A percentile compares a stretch with the other conserved stretches of the same genome.
Conservation (phyloP, 2,113 vertebrate genomes). For the Theristicus caerulescens region DNA sequence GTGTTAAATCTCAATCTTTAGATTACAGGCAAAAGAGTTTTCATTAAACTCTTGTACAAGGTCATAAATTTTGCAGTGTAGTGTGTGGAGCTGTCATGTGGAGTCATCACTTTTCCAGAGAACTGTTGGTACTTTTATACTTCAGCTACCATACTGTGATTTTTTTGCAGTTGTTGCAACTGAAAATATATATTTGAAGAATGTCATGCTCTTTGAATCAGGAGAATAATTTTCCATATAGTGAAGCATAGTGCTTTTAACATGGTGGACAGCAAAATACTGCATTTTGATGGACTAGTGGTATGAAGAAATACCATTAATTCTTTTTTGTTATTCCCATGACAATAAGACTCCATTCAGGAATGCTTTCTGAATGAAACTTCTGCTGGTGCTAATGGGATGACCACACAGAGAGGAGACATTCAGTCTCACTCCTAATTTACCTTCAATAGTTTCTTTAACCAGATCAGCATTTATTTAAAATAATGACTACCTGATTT, state of each 20-base stretch:
- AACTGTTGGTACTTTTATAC: background rate
- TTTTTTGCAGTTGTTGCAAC: background rate
- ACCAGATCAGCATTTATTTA: slow-evolving; percentile 35
- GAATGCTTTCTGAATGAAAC: background rate
- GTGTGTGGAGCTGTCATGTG: background rate
- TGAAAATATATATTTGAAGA: background rate
- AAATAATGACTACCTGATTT: slow-evolving; percentile 38
- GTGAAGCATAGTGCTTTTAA: background rate
- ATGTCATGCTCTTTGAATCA: background rate
- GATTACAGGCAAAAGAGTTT: background rate
- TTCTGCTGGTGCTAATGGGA: background rate
- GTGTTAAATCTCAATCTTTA: background rate
- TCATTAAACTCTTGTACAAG: background rate
- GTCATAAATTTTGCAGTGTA: background rate
- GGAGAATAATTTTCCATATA: background rate
- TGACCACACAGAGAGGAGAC: background rate
- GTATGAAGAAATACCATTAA: background rate
- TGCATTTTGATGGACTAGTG: background rate
- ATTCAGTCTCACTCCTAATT: background rate
- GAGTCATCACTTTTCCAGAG: background rate
- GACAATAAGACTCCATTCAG: background rate
- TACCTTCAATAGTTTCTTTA: background rate
- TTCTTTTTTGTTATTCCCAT: background rate
- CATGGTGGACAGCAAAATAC: background rate
- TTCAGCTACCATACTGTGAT: background rate